Evolutionary conservation across 2,888 invertebrate species (phyloP).

Genomic region (Catocala sponsa): DNA sequence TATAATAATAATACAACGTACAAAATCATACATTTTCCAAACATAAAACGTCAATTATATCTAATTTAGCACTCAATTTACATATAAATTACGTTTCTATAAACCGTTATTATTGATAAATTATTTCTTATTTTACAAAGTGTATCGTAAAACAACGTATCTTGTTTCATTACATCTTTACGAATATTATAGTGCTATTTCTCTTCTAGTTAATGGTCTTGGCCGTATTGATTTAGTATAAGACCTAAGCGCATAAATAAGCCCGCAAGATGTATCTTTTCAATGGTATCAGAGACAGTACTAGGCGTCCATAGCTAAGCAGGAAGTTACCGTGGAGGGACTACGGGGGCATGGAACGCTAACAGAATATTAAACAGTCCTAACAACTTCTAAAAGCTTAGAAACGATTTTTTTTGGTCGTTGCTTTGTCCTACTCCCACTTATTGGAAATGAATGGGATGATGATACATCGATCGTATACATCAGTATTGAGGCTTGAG

Average conservation of each 20-base stretch:
- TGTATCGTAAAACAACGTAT: constrained; percentile 5
- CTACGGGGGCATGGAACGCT: constrained; percentile 58
- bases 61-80: background rate
- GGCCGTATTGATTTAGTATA: constrained; percentile 23
- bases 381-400: constrained; percentile 57
- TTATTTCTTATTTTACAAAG: background rate
- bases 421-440: constrained; percentile 30
- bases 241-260: constrained; percentile 13
- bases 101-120: constrained; percentile 3
- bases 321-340: constrained; percentile 63
- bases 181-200: constrained; percentile 19
- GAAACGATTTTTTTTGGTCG: constrained; percentile 51
- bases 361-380: constrained; percentile 75
- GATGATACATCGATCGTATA: constrained; percentile 26
- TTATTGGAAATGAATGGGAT: constrained; percentile 27
- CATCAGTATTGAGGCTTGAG: constrained; percentile 37
- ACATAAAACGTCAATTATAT: background rate
- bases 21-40: constrained; percentile 12
- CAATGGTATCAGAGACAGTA: constrained; percentile 47
- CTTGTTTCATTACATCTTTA: constrained; percentile 18
- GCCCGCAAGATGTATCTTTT: constrained; percentile 30
- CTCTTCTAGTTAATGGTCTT: constrained; percentile 20
- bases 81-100: background rate
- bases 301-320: constrained; percentile 53
- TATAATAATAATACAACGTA: too few species aligned